Evolutionary conservation across 2,797 vertebrate genomes (phyloP).

Genomic region (Hybognathus amarus): DNA sequence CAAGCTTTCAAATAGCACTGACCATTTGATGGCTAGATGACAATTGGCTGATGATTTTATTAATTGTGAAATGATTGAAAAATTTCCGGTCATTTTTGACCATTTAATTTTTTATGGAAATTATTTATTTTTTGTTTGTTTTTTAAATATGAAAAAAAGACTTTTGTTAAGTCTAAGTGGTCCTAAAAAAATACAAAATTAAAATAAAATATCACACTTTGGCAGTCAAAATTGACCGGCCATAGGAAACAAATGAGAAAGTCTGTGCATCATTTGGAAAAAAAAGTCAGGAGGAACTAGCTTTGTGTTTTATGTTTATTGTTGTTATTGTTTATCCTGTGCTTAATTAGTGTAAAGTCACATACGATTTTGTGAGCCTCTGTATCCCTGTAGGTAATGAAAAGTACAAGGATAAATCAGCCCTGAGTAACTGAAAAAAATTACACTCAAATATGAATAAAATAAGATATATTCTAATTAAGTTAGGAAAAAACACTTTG

Average conservation of each 20-base stretch:
- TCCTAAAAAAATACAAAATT: too few relatives aligned
- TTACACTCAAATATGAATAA: slow-evolving; percentile 1
- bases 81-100: not conserved
- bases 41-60: not conserved
- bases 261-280: not conserved
- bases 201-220: not conserved
- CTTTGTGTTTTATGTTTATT: not conserved
- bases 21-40: not conserved
- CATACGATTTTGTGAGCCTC: not conserved
- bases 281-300: not conserved
- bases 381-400: not conserved
- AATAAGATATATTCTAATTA: slow-evolving; percentile 16
- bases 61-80: not conserved
- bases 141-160: not conserved
- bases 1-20: not conserved
- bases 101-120: not conserved
- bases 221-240: not conserved
- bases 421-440: not conserved
- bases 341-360: not conserved
- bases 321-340: slow-evolving; percentile 14
- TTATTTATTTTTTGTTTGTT: too few relatives aligned
- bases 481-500: not conserved
- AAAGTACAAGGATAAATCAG: not conserved
- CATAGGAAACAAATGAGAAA: not conserved
- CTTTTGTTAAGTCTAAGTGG: not conserved